Percentiles rank a stretch among this genome's conserved stretches.
phyloP scores from a whole-genome alignment of 2,888 invertebrate genomes.

The Theodoxus fluviatilis region DNA sequence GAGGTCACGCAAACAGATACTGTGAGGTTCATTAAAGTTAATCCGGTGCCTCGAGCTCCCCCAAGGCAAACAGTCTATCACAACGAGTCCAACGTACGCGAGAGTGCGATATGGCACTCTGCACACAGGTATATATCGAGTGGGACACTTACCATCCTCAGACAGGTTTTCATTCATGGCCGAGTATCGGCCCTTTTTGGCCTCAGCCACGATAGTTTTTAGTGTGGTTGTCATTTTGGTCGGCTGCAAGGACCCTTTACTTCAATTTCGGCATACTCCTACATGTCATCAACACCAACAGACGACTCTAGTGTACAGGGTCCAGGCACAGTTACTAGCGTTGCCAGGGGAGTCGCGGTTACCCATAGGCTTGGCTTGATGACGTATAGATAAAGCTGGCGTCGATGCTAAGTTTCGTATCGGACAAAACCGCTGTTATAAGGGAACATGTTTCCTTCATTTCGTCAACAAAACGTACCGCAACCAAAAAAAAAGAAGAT shows the following conservation, averaged over 20 bases:
- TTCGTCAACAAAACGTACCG: too few relatives aligned
- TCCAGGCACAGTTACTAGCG: conserved; percentile 29
- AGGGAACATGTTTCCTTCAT: too few relatives aligned
- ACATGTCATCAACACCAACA: conserved; percentile 18
- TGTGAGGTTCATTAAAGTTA: too few relatives aligned
- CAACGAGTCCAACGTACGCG: too few relatives aligned
- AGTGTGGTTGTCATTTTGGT: conserved; percentile 55
- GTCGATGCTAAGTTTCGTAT: not conserved
- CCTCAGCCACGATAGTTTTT: conserved; percentile 57
- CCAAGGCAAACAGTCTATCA: too few relatives aligned
- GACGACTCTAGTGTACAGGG: not conserved
- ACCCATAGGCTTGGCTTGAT: not conserved
- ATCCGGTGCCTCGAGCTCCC: too few relatives aligned
- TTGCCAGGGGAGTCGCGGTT: conserved; percentile 32
- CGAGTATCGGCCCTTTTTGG: conserved; percentile 60
- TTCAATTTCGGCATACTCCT: conserved; percentile 5
- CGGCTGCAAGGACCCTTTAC: not conserved
- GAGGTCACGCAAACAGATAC: too few relatives aligned
- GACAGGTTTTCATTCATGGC: conserved; percentile 51
- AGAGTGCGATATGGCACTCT: not conserved
- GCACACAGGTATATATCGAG: not conserved
- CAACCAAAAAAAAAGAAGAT: not conserved
- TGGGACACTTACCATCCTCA: conserved; percentile 60
- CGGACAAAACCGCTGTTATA: not conserved
- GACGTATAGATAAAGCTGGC: not conserved